A percentile compares a stretch with the other conserved stretches of the same genome.
Conservation (phyloP, 2,113 vertebrate species). For the Camelus dromedarius region DNA sequence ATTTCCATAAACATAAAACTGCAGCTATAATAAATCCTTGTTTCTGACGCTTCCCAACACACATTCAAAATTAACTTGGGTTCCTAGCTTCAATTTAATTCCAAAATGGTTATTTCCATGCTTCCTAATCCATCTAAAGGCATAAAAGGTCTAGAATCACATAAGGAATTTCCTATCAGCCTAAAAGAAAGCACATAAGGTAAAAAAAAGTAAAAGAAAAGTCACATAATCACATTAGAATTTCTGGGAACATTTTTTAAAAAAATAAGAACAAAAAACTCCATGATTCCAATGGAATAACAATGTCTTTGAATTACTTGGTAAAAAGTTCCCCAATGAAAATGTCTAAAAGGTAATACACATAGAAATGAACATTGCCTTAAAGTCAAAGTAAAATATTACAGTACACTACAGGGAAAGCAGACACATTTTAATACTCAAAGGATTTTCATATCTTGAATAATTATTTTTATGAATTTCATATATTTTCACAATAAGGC, state of each 20-base stretch:
- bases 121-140: not conserved
- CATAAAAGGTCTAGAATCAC: not conserved
- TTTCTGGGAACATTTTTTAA: not conserved
- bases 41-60: not conserved
- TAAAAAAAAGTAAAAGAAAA: not conserved
- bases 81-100: not conserved
- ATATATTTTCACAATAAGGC: not conserved
- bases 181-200: not conserved
- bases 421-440: fast-evolving
- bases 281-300: not conserved
- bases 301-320: not conserved
- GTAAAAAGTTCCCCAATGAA: not conserved
- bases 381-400: not conserved
- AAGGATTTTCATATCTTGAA: not conserved
- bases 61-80: not conserved
- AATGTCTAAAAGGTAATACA: not conserved
- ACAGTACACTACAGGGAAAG: not conserved
- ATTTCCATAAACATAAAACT: not conserved
- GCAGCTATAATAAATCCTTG: not conserved
- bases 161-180: not conserved
- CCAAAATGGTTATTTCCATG: not conserved
- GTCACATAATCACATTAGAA: not conserved
- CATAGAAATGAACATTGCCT: not conserved
- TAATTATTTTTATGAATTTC: not conserved
- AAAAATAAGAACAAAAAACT: not conserved